phyloP scores from a whole-genome alignment of 2,797 vertebrate species.

The Crax fasciolata region DNA sequence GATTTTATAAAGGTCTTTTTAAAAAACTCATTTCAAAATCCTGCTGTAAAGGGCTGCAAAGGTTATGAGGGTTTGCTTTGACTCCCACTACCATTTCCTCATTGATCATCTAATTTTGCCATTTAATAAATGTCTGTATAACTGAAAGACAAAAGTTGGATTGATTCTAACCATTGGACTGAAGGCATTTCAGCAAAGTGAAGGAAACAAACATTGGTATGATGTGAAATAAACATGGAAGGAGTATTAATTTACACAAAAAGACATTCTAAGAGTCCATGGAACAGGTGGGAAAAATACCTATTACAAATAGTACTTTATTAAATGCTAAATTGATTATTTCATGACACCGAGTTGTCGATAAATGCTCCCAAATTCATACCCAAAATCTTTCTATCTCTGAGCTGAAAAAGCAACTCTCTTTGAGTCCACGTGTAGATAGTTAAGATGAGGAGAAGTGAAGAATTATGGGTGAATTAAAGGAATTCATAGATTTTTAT shows the following conservation, averaged over 20 bases:
- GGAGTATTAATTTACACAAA: neutral
- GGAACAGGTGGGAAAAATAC: neutral
- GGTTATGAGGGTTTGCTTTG: slow-evolving; percentile 56
- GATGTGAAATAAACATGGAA: neutral
- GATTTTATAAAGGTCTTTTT: slow-evolving; percentile 52
- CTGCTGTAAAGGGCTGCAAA: slow-evolving; percentile 28
- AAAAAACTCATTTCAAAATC: slow-evolving; percentile 25
- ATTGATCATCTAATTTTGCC: slow-evolving; percentile 44
- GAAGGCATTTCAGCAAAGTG: neutral
- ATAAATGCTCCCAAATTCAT: neutral
- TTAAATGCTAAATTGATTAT: neutral
- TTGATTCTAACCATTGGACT: slow-evolving; percentile 30
- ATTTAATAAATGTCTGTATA: slow-evolving; percentile 58
- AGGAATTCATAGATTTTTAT: neutral
- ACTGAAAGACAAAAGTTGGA: slow-evolving; percentile 20
- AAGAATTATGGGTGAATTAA: neutral
- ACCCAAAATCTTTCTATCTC: neutral
- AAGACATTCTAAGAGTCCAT: neutral
- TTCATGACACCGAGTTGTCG: neutral
- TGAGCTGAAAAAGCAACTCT: neutral
- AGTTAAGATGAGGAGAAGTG: neutral
- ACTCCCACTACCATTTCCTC: slow-evolving; percentile 37
- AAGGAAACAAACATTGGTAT: neutral
- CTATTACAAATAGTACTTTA: neutral
- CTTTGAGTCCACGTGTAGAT: neutral